These are phyloP conservation scores for Thripadectes ignobilis DNA, from an alignment of 2,797 vertebrate genomes.

Conservation along the genomic window DNA sequence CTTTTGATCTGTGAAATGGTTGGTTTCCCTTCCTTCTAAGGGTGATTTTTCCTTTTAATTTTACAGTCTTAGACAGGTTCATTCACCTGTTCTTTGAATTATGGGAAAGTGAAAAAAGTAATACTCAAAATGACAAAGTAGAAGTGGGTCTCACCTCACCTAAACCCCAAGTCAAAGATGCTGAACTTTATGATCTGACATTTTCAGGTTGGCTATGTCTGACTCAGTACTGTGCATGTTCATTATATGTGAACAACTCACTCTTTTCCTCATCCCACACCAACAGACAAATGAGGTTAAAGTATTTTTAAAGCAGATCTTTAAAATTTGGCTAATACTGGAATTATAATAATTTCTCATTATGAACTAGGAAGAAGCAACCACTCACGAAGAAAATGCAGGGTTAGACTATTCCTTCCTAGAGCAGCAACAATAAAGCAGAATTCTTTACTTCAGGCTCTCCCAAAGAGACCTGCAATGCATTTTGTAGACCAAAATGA, in stretches of 20 bases:
- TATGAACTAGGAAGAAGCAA: not conserved
- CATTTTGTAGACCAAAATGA: not conserved
- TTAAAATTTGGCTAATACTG: not conserved
- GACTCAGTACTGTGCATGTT: not conserved
- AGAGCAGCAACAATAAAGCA: not conserved
- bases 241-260: not conserved
- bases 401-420: not conserved
- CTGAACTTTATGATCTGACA: slow-evolving; percentile 31
- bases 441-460: not conserved
- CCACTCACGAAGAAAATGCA: not conserved
- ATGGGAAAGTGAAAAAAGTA: not conserved
- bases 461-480: not conserved
- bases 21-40: not conserved
- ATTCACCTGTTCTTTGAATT: slow-evolving; percentile 28
- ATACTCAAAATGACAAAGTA: slow-evolving; percentile 23
- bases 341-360: not conserved
- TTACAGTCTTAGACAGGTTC: slow-evolving; percentile 10
- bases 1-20: not conserved
- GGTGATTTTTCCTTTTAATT: slow-evolving; percentile 26
- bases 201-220: not conserved
- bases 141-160: not conserved
- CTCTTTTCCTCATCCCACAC: not conserved
- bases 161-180: slow-evolving; percentile 10
- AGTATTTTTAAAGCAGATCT: not conserved
- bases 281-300: not conserved